phyloP scores from a whole-genome alignment of 2,888 invertebrate species.

The Epistrophella euchroma region DNA sequence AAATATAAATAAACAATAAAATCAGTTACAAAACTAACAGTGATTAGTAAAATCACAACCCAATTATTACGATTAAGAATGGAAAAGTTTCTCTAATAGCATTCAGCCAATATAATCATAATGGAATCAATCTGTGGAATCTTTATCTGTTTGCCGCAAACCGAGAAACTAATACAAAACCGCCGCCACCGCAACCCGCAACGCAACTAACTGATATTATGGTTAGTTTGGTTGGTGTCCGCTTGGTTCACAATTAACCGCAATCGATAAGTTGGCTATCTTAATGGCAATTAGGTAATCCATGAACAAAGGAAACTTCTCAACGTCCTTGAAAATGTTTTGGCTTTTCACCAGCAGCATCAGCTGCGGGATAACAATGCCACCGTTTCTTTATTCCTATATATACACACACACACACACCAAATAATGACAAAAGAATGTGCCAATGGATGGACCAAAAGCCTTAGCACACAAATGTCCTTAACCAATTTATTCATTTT shows the following conservation, averaged over 20 bases:
- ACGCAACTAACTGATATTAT: neutral
- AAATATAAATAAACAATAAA: slow-evolving; percentile 16
- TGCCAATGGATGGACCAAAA: slow-evolving; percentile 20
- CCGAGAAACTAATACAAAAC: slow-evolving; percentile 1
- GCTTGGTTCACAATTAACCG: slow-evolving; percentile 64
- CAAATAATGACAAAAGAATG: slow-evolving; percentile 28
- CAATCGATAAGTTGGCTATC: slow-evolving; percentile 73
- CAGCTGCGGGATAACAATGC: neutral
- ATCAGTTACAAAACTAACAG: slow-evolving; percentile 28
- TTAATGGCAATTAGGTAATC: slow-evolving; percentile 63
- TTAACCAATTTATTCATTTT: slow-evolving; percentile 29
- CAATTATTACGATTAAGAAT: slow-evolving; percentile 63
- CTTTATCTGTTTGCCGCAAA: slow-evolving; percentile 46
- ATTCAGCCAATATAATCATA: slow-evolving; percentile 71
- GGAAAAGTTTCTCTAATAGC: slow-evolving; percentile 63
- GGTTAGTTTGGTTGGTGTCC: slow-evolving; percentile 10
- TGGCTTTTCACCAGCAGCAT: slow-evolving; percentile 11
- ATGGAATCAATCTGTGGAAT: slow-evolving; percentile 68
- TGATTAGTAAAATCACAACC: slow-evolving; percentile 67
- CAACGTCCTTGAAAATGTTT: slow-evolving; percentile 57
- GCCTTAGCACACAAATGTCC: slow-evolving; percentile 15
- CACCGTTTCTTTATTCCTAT: neutral
- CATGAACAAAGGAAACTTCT: slow-evolving; percentile 62
- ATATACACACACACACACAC: neutral
- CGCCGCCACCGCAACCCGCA: neutral